These are phyloP conservation scores for Origma solitaria DNA, from an alignment of 2,113 vertebrate species.

Conservation along the genomic window DNA sequence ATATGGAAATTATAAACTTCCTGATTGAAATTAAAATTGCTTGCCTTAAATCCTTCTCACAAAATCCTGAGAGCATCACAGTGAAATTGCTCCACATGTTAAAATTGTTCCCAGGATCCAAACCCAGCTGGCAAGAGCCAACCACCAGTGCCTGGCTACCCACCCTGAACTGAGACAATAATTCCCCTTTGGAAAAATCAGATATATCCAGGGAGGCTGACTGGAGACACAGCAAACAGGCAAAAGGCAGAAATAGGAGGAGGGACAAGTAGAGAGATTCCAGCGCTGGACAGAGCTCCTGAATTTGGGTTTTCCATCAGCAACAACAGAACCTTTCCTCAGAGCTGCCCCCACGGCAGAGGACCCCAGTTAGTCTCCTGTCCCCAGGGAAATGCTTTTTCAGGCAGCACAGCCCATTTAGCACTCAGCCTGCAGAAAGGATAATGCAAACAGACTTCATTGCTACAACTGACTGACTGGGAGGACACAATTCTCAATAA, in stretches of 20 bases:
- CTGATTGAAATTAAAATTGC: not conserved
- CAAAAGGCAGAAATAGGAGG: not conserved
- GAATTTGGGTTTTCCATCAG: not conserved
- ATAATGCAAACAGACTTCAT: not conserved
- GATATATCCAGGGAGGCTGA: not conserved
- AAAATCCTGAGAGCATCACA: not conserved
- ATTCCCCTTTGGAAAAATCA: not conserved
- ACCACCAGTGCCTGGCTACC: not conserved
- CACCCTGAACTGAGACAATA: not conserved
- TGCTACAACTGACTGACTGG: not conserved
- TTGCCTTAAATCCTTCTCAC: not conserved
- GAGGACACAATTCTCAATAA: not conserved
- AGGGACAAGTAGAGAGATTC: not conserved
- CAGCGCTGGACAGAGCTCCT: not conserved
- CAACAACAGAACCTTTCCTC: not conserved
- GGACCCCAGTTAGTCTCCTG: not conserved
- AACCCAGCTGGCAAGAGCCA: not conserved
- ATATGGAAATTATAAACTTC: not conserved
- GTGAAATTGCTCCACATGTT: accelerated
- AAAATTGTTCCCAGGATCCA: not conserved
- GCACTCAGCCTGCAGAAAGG: not conserved
- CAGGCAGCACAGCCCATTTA: not conserved
- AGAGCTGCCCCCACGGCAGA: not conserved
- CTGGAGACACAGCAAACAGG: not conserved
- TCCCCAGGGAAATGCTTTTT: not conserved